Base-by-base conservation (phyloP, 2,888 invertebrate genomes). In the Torymus auratus region DNA sequence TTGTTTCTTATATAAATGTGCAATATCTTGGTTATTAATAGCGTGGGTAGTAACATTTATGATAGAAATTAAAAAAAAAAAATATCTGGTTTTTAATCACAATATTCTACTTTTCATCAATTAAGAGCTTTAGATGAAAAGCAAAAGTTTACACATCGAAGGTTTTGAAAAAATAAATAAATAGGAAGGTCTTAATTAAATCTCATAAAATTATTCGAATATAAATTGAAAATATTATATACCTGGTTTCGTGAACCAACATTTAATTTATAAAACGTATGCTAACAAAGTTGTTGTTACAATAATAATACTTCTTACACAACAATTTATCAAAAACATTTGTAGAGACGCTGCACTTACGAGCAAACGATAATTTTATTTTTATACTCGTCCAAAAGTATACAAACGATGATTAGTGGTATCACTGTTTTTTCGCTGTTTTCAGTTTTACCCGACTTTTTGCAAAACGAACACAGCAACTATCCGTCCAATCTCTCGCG, bases 301-400 rank as follows among this genome's bases (percentile, higher is more conserved):
- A n/a, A 28, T 41, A 17, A 41, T 17, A 41, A 12, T 41, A 14
- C 13, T 60, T 1, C 20, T 41, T 56, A 56, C 13, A 17, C 17
- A 70, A 58, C 17, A 41, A 50, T 70, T 70, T 60, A 56, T 50
- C 50, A 58, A n/a, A 13, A 17, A 17, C 13, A 60, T 41, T 58
- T 41, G 28, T 28, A 13, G 28, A 10, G 50, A 13, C 58, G 52
- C 10, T 71, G 60, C 20, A 58, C 65, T 52, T 67, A 52, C 12
- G 20, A 67, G 20, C n/a, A 13, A 14, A 12, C 14, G 62, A 72
- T 72, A 72, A 62, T 62, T 23, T 62, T 72, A 62, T 62, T 53
- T 72, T 72, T 62, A 28, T 15, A 28, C 55, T n/a, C 62, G 23
- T 23, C 41, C 41, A 41, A 41, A 41, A 7, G 41, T 41, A 7